A percentile compares a stretch with the other conserved stretches of the same genome.
phyloP scores from a whole-genome alignment of 1,140 invertebrate genomes.

The Drosophila subobscura region DNA sequence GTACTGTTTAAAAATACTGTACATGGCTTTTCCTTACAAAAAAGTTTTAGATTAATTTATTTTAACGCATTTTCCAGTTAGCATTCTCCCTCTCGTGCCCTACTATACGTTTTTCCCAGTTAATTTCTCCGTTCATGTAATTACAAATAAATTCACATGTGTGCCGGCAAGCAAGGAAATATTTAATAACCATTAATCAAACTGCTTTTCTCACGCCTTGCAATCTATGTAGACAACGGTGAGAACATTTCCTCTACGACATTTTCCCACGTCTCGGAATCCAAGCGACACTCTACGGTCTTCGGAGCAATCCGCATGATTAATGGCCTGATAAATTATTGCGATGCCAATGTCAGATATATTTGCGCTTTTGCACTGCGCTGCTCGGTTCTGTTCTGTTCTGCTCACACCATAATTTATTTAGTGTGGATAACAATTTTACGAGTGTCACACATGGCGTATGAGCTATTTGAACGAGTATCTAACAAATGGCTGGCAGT shows the following conservation, averaged over 20 bases:
- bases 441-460: constrained; percentile 12
- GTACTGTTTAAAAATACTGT: neutral
- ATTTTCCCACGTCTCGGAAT: neutral
- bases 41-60: too few species aligned
- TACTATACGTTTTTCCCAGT: too few species aligned
- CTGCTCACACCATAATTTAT: constrained; percentile 4
- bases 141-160: too few species aligned
- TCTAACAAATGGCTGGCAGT: neutral
- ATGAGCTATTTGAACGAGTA: constrained; percentile 5
- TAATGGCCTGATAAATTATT: constrained; percentile 15
- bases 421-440: neutral
- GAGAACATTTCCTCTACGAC: neutral
- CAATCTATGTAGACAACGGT: too few species aligned
- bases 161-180: too few species aligned
- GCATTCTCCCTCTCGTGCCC: too few species aligned
- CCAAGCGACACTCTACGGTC: too few species aligned
- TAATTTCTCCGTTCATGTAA: too few species aligned
- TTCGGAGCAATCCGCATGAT: constrained; percentile 1
- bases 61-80: too few species aligned
- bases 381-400: too few species aligned
- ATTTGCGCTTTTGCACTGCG: neutral
- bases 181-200: too few species aligned
- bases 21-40: neutral
- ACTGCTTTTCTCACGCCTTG: too few species aligned
- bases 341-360: constrained; percentile 11